Conservation (phyloP, 92 coral and sea anemone species). For the Isaurus tuberculatus region DNA sequence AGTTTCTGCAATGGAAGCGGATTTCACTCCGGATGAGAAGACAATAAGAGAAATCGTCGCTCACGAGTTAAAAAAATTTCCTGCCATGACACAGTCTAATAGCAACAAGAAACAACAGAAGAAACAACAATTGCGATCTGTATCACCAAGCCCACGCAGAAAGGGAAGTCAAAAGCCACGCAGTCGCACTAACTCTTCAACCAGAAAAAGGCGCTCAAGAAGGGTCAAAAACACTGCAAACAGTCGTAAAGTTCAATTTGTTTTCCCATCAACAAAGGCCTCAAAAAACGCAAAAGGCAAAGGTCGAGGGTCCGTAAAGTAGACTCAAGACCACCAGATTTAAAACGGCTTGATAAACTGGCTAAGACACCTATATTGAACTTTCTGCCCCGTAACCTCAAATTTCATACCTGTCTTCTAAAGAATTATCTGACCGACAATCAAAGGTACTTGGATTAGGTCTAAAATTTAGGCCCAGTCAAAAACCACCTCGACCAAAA, state of each 20-base stretch:
- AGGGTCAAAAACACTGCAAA: constrained; percentile 28
- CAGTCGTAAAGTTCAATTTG: constrained; percentile 11
- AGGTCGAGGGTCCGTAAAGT: constrained; percentile 33
- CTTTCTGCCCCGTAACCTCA: constrained; percentile 27
- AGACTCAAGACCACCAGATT: constrained; percentile 21
- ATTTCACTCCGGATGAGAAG: too few relatives aligned
- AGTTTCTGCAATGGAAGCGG: too few relatives aligned
- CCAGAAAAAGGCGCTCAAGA: constrained; percentile 23
- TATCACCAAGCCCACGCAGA: constrained; percentile 21
- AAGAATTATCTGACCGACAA: constrained; percentile 6
- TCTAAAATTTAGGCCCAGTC: constrained; percentile 25
- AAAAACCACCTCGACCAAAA: constrained; percentile 2
- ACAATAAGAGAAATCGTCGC: too few relatives aligned
- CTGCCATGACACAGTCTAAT: background rate
- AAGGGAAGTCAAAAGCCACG: constrained; percentile 13
- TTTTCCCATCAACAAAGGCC: constrained; percentile 1
- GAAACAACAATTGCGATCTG: background rate
- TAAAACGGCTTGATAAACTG: constrained; percentile 35
- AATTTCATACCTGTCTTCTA: constrained; percentile 13
- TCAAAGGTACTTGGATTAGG: constrained; percentile 8
- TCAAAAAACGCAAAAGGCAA: constrained; percentile 36
- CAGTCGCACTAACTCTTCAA: constrained; percentile 15
- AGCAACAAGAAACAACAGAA: background rate
- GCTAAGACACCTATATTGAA: constrained; percentile 28
- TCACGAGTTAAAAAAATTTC: constrained; percentile 20